Percentiles rank a stretch among this genome's conserved stretches.
These are phyloP conservation scores for Flexamia atlantica DNA, from an alignment of 2,888 invertebrate genomes.

Conservation along the genomic window DNA sequence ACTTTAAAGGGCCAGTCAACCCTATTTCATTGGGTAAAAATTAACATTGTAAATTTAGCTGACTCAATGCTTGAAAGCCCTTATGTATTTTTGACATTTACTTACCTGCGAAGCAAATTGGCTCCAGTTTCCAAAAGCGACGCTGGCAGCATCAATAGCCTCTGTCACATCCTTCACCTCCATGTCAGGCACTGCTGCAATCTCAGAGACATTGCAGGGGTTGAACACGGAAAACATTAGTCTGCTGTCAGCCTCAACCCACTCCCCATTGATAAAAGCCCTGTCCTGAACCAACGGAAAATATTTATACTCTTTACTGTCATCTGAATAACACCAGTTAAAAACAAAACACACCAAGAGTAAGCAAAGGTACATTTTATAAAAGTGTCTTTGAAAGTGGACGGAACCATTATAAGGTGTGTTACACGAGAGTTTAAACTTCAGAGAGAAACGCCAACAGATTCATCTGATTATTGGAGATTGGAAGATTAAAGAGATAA, in stretches of 20 bases:
- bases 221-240: conserved; percentile 86
- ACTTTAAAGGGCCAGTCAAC: too few species aligned
- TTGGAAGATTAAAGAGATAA: neutral
- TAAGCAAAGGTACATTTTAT: neutral
- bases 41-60: too few species aligned
- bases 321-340: neutral
- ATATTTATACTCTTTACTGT: conserved; percentile 23
- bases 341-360: neutral
- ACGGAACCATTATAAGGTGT: conserved; percentile 28
- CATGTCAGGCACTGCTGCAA: conserved; percentile 92
- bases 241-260: conserved; percentile 84
- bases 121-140: conserved; percentile 89
- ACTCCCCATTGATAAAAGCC: conserved; percentile 86
- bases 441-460: neutral
- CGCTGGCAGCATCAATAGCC: conserved; percentile 87
- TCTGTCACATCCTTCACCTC: conserved; percentile 82
- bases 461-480: neutral
- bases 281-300: conserved; percentile 25
- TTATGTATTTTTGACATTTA: too few species aligned
- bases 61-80: too few species aligned
- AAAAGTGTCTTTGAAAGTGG: neutral
- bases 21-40: too few species aligned
- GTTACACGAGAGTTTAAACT: neutral
- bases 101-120: conserved; percentile 84
- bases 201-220: conserved; percentile 86